These are phyloP conservation scores for Tretioscincus oriximinensis DNA, from an alignment of 2,113 vertebrate species.

Conservation along the genomic window DNA sequence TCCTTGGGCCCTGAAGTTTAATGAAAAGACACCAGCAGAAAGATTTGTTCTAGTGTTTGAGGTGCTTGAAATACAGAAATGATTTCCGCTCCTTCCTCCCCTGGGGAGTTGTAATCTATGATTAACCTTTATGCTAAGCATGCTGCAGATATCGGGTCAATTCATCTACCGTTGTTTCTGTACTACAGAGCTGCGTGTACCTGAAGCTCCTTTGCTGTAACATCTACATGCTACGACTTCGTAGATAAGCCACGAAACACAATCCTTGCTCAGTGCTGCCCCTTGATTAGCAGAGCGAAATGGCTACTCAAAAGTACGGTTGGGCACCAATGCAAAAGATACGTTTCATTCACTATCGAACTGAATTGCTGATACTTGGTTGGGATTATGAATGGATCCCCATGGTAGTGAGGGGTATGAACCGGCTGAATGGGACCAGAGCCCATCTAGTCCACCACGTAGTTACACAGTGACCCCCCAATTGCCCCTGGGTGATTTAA, in stretches of 20 bases:
- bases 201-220: background rate
- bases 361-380: no score
- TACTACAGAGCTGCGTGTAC: background rate
- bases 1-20: slow-evolving; percentile 24
- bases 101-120: slow-evolving; percentile 16
- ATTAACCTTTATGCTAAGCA: slow-evolving; percentile 31
- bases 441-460: no score
- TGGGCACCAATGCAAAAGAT: no score
- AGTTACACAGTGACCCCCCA: no score
- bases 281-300: background rate
- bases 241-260: background rate
- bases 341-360: no score
- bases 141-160: background rate
- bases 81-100: background rate
- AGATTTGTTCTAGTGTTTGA: slow-evolving; percentile 9
- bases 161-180: background rate
- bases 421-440: no score
- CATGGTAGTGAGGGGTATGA: no score
- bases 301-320: background rate
- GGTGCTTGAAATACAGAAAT: slow-evolving; percentile 1
- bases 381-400: no score
- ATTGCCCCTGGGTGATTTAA: no score
- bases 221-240: background rate
- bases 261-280: background rate
- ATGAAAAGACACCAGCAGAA: slow-evolving; percentile 23